Evolutionary conservation across 2,888 invertebrate genomes (phyloP).

Genomic region (Oscheius sp.): DNA sequence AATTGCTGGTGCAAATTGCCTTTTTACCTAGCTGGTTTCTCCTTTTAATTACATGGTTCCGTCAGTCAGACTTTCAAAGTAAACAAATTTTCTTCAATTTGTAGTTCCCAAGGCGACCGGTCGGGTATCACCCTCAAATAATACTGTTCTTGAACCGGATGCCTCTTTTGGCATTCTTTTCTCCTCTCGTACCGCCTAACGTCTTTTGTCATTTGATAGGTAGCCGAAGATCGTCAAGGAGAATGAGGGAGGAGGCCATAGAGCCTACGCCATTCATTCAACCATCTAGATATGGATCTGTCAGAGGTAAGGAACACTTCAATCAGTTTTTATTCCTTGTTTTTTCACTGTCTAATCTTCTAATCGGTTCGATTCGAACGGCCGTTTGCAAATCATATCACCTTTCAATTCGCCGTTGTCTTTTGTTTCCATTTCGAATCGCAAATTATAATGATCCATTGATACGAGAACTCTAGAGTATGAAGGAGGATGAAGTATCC

Average conservation of each 20-base stretch:
- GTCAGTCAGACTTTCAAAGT: neutral
- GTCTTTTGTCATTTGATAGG: neutral
- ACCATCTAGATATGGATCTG: constrained; percentile 48
- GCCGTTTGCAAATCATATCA: constrained; percentile 18
- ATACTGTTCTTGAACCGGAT: constrained; percentile 16
- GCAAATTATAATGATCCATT: neutral
- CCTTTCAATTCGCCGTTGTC: neutral
- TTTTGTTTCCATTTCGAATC: constrained; percentile 24
- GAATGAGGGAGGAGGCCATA: neutral
- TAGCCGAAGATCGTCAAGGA: neutral
- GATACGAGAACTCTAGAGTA: no score
- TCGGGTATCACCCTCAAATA: neutral
- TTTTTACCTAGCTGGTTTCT: neutral
- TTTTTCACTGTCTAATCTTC: neutral
- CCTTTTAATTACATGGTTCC: neutral
- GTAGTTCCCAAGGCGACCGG: neutral
- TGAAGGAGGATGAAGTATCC: no score
- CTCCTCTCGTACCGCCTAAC: neutral
- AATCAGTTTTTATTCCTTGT: neutral
- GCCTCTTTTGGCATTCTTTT: neutral
- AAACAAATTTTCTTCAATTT: constrained; percentile 6
- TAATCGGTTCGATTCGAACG: neutral
- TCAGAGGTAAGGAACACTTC: constrained; percentile 36
- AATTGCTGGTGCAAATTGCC: no score
- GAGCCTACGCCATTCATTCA: constrained; percentile 26